A percentile compares a stretch with the other conserved stretches of the same genome.
phyloP scores from a whole-genome alignment of 2,888 invertebrate species.

The Eupelmus urozonus region DNA sequence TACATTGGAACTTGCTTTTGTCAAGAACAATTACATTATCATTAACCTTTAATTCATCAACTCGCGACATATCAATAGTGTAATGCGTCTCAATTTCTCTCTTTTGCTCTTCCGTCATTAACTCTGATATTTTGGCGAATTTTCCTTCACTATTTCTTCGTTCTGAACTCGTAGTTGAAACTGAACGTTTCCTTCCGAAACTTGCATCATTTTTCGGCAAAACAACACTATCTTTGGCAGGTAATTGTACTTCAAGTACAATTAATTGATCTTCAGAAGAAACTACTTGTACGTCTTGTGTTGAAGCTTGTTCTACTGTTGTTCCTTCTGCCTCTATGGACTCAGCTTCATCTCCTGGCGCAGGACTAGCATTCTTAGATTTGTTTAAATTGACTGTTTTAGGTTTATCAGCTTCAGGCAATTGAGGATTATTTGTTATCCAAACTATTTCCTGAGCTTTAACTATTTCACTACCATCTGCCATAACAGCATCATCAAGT shows the following conservation, averaged over 20 bases:
- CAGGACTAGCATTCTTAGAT: slow-evolving; percentile 49
- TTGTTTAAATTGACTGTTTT: slow-evolving; percentile 25
- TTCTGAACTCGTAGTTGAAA: slow-evolving; percentile 28
- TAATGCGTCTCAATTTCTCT: slow-evolving; percentile 67
- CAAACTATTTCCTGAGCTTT: slow-evolving; percentile 56
- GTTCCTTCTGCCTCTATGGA: slow-evolving; percentile 25
- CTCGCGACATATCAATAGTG: slow-evolving; percentile 65
- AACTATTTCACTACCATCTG: slow-evolving; percentile 47
- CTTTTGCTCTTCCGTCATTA: slow-evolving; percentile 70
- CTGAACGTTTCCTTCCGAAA: slow-evolving; percentile 28
- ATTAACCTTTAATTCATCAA: slow-evolving; percentile 64
- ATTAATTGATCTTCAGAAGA: slow-evolving; percentile 41
- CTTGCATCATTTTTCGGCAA: slow-evolving; percentile 1
- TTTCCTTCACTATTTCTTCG: slow-evolving; percentile 59
- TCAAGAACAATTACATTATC: slow-evolving; percentile 63
- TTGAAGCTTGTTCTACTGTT: slow-evolving; percentile 16
- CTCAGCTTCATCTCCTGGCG: slow-evolving; percentile 61
- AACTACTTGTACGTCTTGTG: slow-evolving; percentile 18
- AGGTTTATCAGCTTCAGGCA: slow-evolving; percentile 31
- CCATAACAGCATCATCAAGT: slow-evolving; percentile 41
- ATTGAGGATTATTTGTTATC: slow-evolving; percentile 54
- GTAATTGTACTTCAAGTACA: slow-evolving; percentile 51
- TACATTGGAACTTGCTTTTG: slow-evolving; percentile 66
- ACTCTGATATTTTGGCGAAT: slow-evolving; percentile 67
- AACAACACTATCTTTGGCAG: slow-evolving; percentile 26